Base-by-base conservation (phyloP, 2,888 invertebrate genomes). In the Actias luna region DNA sequence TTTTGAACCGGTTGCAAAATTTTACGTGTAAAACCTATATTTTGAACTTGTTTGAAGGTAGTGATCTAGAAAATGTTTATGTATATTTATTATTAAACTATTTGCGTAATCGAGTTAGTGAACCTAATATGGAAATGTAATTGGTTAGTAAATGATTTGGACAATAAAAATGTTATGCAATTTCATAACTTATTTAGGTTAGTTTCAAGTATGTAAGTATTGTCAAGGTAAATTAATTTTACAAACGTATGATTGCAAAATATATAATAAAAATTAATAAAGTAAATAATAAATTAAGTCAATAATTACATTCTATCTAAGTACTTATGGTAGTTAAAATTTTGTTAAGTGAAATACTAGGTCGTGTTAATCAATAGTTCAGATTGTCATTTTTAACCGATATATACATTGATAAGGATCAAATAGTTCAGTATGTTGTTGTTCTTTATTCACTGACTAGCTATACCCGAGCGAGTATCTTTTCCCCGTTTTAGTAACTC, bases 1-100 rank as follows among this genome's bases (percentile, higher is more conserved):
- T 74, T n/a, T 79, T 69, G 65, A 70, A 68, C 60, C 64, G 58
- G 69, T 73, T 73, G 70, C 71, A 68, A 75, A 79, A 82, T 77
- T 76, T 75, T 63, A 65, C 55, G 63, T 64, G 70, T 68, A 66
- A 69, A 73, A 70, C 69, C 68, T 68, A 71, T 73, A 69, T 76
- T 77, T 72, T 66, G 63, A 63, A 58, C 59, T 63, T 60, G 63
- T 60, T 59, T 14, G 39, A 59, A 59, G 63, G 42, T 55, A 60
- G 18, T 35, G 31, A 65, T 31, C 58, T 61, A 58, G 60, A 64
- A 57, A 59, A 63, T 66, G 63, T 59, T 65, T 22, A 50, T 64
- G 58, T 52, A 60, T 65, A 67, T 67, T 72, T 67, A 42, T 50
- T 50, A 74, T 61, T 63, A 64, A 42, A 52, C 63, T 58, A 71